phyloP scores from a whole-genome alignment of 2,888 invertebrate genomes.

The Chelonus formosanus region DNA sequence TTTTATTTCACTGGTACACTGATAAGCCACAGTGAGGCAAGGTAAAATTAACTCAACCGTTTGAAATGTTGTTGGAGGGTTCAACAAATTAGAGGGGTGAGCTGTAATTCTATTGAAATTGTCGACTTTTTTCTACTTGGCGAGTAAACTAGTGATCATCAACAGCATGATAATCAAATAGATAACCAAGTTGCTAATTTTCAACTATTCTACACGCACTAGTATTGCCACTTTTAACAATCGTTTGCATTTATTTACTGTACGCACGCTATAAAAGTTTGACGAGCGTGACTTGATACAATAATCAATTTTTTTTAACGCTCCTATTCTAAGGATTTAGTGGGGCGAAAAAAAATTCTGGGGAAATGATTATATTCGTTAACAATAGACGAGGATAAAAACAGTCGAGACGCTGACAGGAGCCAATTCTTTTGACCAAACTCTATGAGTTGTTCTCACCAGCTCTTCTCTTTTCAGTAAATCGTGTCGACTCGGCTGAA shows the following conservation, averaged over 20 bases:
- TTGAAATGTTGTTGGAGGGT: background rate
- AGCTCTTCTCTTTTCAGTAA: slow-evolving; percentile 33
- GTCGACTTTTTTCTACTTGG: background rate
- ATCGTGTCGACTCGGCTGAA: slow-evolving; percentile 32
- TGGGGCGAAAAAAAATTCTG: slow-evolving; percentile 5
- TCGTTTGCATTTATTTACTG: slow-evolving; percentile 19
- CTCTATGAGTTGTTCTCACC: slow-evolving; percentile 2
- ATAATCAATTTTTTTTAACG: slow-evolving; percentile 5
- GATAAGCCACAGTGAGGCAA: background rate
- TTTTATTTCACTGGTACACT: no score
- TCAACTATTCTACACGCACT: slow-evolving; percentile 40
- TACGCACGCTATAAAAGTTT: slow-evolving; percentile 22
- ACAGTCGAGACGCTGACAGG: slow-evolving; percentile 25
- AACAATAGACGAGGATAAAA: slow-evolving; percentile 23
- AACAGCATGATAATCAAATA: slow-evolving; percentile 7
- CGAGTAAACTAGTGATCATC: background rate
- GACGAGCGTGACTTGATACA: slow-evolving; percentile 4
- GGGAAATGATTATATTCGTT: slow-evolving; percentile 19
- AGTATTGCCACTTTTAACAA: slow-evolving; percentile 24
- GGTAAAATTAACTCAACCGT: background rate
- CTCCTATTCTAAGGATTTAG: background rate
- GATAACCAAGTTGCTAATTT: slow-evolving; percentile 46
- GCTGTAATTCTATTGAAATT: slow-evolving; percentile 2
- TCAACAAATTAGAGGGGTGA: slow-evolving; percentile 8
- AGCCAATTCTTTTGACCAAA: slow-evolving; percentile 16